A percentile compares a stretch with the other conserved stretches of the same genome.
Conservation (phyloP, 2,797 vertebrate species). For the Onychomys leucogaster region DNA sequence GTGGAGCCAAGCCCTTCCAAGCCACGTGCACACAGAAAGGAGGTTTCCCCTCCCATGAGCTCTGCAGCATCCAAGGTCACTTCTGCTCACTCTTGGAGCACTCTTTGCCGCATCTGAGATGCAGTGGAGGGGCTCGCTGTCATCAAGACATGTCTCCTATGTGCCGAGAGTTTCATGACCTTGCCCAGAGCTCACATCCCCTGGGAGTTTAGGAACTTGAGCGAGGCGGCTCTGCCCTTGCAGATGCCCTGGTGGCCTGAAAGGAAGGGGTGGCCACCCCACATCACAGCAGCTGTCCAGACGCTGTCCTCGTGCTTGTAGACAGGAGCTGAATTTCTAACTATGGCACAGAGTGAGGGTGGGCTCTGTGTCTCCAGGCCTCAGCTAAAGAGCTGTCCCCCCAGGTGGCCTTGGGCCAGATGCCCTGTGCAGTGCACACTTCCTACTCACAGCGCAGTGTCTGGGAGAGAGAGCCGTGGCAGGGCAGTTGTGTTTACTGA, state of each 20-base stretch:
- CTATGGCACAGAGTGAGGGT: not conserved
- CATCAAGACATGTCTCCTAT: too few relatives aligned
- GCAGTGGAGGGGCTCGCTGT: not conserved
- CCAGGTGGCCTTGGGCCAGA: not conserved
- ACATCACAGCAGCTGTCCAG: not conserved
- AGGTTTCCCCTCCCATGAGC: not conserved
- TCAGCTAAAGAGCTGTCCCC: not conserved
- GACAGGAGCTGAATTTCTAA: not conserved
- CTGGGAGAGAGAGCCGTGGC: not conserved
- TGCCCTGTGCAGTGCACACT: not conserved
- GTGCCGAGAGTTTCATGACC: not conserved
- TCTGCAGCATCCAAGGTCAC: not conserved
- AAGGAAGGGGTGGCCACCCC: too few relatives aligned
- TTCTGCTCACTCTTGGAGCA: not conserved
- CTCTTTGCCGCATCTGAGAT: not conserved
- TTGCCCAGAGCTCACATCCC: not conserved
- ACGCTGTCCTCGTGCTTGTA: rapidly evolving
- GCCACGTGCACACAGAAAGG: not conserved
- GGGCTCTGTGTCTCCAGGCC: not conserved
- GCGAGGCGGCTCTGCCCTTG: not conserved
- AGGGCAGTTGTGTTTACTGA: not conserved
- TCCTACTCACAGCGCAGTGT: not conserved
- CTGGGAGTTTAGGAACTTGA: not conserved
- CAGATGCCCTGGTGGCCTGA: not conserved
- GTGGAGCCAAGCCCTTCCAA: not conserved